Evolutionary conservation across 2,797 vertebrate species (phyloP), one percentile per base, ranked within the genome.

Genomic region (Emys orbicularis): DNA sequence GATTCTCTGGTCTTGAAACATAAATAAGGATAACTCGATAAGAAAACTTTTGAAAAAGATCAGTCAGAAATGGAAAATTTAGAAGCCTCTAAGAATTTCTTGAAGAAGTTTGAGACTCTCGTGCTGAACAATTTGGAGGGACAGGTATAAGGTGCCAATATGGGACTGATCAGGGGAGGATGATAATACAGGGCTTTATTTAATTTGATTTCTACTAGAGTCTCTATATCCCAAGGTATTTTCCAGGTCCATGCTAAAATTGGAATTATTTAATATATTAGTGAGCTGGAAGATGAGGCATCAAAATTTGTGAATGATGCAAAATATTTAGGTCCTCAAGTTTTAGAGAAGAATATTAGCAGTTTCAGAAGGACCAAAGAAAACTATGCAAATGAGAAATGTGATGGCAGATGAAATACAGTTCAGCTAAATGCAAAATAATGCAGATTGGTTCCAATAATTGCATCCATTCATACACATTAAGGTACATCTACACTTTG

Each of bases 1-100:
- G 83, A 52, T 95, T 95, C 87, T 89, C 93, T 79, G 79, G 90
- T 50, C 76, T 95, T 80, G 8, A 29, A 88, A 96, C 89, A 61
- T 92, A 96, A 96, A 95, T 93, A 91, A 94, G 92, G 44, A 79
- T 85, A 95, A 88, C n/a, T 5, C 53, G 81, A 19, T 72, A 68
- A 41, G 52, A 44, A 37, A 37, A 25, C 8, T 41, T 44, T 56
- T 25, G 13, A 44, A 41, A 81, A n/a, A 57, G 16, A 15, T 56
- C 13, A 15, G 29, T 79, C 16, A 79, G 49, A 57, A 56, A 81
- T 25, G 52, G 12, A 57, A 44, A 29, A 57, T 44, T 76, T 13
- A 76, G 72, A 76, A 76, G 12, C 25, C 41, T 74, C 72, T 76
- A 76, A 12, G 72, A 76, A 44, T 41, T 27, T 76, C 41, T 76